Evolutionary conservation across 1,140 invertebrate species (phyloP), one percentile per base, ranked within the genome.

Genomic region (Microvelia longipes): DNA sequence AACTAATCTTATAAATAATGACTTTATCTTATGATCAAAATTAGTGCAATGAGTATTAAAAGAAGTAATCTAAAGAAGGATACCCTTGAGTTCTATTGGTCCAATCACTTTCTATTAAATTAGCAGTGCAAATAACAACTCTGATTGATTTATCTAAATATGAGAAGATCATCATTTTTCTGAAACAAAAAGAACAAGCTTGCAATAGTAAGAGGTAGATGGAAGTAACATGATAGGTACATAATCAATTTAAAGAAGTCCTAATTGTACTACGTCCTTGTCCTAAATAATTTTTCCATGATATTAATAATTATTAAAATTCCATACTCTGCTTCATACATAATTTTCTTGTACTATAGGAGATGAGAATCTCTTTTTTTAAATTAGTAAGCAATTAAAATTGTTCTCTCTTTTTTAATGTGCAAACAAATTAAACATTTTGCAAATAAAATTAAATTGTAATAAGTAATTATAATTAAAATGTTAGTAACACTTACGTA

Each of bases 21-120:
- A n/a, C n/a, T n/a, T 60, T 19, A 60, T 60, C 35, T 11, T 60
- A 60, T 60, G 11, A 60, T 60, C 19, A 11, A 60, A 60, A 11
- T 60, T 11, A 60, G 11, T 60, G 19, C 19, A 60, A 60, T 11
- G 35, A 60, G 19, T 11, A 11, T 11, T 11, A 60, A 11, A 60
- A 60, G 19, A 60, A 60, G 11, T 60, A 60, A 60, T 60, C 19
- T 60, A 60, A 60, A 60, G 35, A 60, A 60, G 35, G 19, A 60
- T 77, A 91, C 90, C 93, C 93, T 82, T 98, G 95, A 15, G 93
- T 95, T 77, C 93, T 87, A 78, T 96, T 91, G 74, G 90, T 84
- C 95, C 95, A 98, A 81, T 98, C 95, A 70, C 89, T 86, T 29
- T 87, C 82, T 73, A 96, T 90, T 1, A 98, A 80, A 83, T 98